Conservation (phyloP, 2,113 vertebrate species). For the Buteo buteo region DNA sequence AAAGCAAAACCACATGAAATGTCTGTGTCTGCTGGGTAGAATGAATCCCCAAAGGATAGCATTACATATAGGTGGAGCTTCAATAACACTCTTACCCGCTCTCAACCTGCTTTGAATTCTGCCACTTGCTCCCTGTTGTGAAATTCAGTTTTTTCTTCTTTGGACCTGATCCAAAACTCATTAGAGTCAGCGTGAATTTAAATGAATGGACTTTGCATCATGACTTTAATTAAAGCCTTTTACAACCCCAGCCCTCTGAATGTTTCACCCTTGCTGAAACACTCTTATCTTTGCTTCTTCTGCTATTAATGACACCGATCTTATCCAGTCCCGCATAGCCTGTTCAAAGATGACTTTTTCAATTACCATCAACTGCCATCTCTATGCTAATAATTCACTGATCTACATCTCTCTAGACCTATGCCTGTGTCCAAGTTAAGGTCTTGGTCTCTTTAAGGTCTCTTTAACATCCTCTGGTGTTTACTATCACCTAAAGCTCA, state of each 20-base stretch:
- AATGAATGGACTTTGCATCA: slow-evolving; percentile 22
- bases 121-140: background rate
- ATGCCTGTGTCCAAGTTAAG: background rate
- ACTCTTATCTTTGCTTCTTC: background rate
- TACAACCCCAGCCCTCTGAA: background rate
- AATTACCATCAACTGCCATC: slow-evolving; percentile 18
- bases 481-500: background rate
- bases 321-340: background rate
- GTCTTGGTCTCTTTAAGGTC: background rate
- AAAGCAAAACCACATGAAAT: background rate
- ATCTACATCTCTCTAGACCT: slow-evolving; percentile 2
- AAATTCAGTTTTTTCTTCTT: background rate
- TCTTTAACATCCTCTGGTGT: background rate
- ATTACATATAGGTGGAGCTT: background rate
- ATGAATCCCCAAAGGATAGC: background rate
- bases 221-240: slow-evolving; percentile 32
- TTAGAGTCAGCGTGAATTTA: background rate
- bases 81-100: background rate
- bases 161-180: slow-evolving; percentile 14
- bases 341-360: slow-evolving; percentile 4
- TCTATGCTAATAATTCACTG: slow-evolving; percentile 22
- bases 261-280: slow-evolving; percentile 25
- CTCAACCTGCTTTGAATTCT: slow-evolving; percentile 5
- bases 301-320: background rate
- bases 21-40: background rate